Evolutionary conservation across 2,113 vertebrate genomes (phyloP).

Genomic region (Laticauda colubrina): DNA sequence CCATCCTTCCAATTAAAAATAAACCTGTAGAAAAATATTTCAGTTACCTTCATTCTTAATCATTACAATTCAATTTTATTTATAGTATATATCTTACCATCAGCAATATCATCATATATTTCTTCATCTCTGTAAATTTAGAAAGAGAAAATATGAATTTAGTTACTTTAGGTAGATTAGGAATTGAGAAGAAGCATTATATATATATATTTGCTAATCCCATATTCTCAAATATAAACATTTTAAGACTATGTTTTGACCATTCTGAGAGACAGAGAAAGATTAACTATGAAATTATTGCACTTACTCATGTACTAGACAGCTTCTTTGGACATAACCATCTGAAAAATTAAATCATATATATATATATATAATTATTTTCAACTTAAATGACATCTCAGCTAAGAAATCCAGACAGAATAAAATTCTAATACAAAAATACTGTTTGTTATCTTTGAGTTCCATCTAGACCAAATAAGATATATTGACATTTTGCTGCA

Average conservation of each 20-base stretch:
- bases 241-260: not conserved
- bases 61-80: constrained; percentile 16
- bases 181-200: not conserved
- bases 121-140: constrained; percentile 81
- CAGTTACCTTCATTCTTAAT: not conserved
- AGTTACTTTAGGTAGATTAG: not conserved
- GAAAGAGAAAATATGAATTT: constrained; percentile 49
- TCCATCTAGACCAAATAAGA: not conserved
- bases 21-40: not conserved
- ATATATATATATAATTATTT: constrained; percentile 16
- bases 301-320: constrained; percentile 83
- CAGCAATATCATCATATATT: constrained; percentile 91
- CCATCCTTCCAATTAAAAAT: constrained; percentile 4
- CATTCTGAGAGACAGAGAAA: not conserved
- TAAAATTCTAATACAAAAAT: not conserved
- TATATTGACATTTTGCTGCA: not conserved
- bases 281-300: not conserved
- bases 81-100: constrained; percentile 75
- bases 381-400: constrained; percentile 2
- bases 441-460: not conserved
- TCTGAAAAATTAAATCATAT: constrained; percentile 74
- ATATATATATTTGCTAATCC: not conserved
- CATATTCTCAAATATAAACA: not conserved
- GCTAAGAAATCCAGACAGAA: constrained; percentile 8
- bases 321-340: constrained; percentile 81